Percentiles rank a stretch among this genome's conserved stretches.
These are phyloP conservation scores for Spodoptera litura DNA, from an alignment of 1,140 invertebrate species.

Conservation along the genomic window DNA sequence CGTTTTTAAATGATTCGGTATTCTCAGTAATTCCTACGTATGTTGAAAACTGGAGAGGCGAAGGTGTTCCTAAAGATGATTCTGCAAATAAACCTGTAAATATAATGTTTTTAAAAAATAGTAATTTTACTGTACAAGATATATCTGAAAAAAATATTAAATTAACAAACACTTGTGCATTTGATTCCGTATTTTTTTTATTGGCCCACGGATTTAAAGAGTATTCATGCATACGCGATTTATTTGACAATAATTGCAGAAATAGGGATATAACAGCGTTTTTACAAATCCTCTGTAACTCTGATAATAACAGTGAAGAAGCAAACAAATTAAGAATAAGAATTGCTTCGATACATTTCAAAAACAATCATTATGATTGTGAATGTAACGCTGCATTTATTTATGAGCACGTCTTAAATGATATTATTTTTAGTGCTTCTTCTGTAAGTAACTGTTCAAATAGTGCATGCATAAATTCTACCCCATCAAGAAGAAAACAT, in stretches of 20 bases:
- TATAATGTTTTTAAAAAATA: too few relatives aligned
- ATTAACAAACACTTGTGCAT: conserved; percentile 3
- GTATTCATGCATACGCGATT: neutral
- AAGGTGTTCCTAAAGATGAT: too few relatives aligned
- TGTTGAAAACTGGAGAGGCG: too few relatives aligned
- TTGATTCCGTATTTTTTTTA: conserved; percentile 3
- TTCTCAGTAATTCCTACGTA: too few relatives aligned
- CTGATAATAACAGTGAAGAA: conserved; percentile 8
- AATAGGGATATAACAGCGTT: conserved; percentile 2
- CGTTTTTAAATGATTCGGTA: too few relatives aligned
- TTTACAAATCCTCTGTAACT: conserved; percentile 3
- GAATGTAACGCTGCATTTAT: conserved; percentile 13
- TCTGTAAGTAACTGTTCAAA: conserved; percentile 4
- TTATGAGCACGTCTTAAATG: conserved; percentile 3
- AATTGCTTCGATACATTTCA: conserved; percentile 4
- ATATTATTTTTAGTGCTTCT: conserved; percentile 6
- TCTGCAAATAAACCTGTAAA: too few relatives aligned
- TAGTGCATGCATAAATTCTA: conserved; percentile 6
- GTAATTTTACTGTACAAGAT: too few relatives aligned
- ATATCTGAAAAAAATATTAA: too few relatives aligned
- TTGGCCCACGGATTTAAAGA: conserved; percentile 1
- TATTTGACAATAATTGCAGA: conserved; percentile 3
- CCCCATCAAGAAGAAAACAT: conserved; percentile 1
- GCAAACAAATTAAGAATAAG: conserved; percentile 6
- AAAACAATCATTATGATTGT: neutral